Percentiles rank a stretch among this genome's conserved stretches.
These are phyloP conservation scores for Gymnocypris eckloni DNA, from an alignment of 2,797 vertebrate genomes.

Conservation along the genomic window DNA sequence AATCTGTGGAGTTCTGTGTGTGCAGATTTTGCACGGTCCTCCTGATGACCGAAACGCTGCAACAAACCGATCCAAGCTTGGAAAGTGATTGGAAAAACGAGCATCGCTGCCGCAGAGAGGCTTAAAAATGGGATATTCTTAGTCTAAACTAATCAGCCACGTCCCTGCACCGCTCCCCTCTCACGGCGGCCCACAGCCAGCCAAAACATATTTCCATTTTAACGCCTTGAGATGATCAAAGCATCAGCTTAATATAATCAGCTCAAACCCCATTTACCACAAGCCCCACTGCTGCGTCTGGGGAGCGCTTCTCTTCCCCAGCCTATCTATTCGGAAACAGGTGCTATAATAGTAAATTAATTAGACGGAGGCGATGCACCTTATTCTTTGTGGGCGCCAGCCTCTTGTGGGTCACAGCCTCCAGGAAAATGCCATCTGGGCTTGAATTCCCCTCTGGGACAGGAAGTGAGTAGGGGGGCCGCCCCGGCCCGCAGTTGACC, in stretches of 20 bases:
- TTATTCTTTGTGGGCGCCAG: constrained; percentile 92
- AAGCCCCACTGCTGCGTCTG: constrained; percentile 82
- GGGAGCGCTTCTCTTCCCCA: constrained; percentile 83
- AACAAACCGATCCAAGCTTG: too few species aligned
- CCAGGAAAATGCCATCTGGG: constrained; percentile 97
- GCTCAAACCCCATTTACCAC: constrained; percentile 96
- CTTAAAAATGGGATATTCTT: too few species aligned
- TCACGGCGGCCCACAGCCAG: constrained; percentile 77
- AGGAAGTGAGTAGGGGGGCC: constrained; percentile 58
- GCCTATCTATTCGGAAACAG: constrained; percentile 98
- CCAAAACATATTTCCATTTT: constrained; percentile 97
- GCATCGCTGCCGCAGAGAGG: too few species aligned
- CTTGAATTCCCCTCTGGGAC: constrained; percentile 86
- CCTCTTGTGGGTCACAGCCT: constrained; percentile 89
- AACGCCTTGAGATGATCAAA: constrained; percentile 98
- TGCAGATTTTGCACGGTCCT: too few species aligned
- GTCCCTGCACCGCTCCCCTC: constrained; percentile 63
- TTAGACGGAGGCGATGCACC: constrained; percentile 97
- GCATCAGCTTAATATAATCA: constrained; percentile 99
- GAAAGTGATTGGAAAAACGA: too few species aligned
- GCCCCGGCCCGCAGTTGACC: constrained; percentile 83
- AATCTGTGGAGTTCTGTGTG: too few species aligned
- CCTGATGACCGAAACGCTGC: too few species aligned
- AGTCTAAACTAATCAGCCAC: constrained; percentile 18
- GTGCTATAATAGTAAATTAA: constrained; percentile 99